Base-by-base conservation (phyloP, 2,888 invertebrate genomes). In the Sphinx pinastri region DNA sequence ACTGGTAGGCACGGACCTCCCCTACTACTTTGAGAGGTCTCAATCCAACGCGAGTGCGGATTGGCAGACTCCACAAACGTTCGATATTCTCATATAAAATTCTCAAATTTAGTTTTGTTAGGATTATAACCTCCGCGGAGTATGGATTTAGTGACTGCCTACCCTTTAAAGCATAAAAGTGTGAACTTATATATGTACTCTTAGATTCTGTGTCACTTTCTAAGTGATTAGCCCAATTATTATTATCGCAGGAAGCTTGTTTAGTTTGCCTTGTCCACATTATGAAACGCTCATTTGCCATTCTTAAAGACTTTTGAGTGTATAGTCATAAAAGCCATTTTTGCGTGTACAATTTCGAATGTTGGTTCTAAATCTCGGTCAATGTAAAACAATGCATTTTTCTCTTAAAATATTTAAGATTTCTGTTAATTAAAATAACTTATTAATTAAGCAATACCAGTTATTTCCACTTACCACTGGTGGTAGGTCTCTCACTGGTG, bases 191-290 rank as follows among this genome's bases (percentile, higher is more conserved):
- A 11, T 47, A 49, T 49, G 49, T 49, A 49, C 51, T 12, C 52
- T n/a, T 1, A 38, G 25, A 25, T 11, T 60, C 11, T 11, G 47
- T 60, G 16, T 16, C 47, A 19, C 47, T 60, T 60, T 47, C 47
- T 12, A 67, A 54, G 67, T 45, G 55, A 68, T 55, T 68, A 55
- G 16, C 55, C 68, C 45, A 55, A 68, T 68, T 68, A 68, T 12
- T 55, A n/a, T 45, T 68, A 68, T 68, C 68, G 55, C 68, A 55
- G 55, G 68, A 68, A 68, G 68, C n/a, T 16, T 38, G 1, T 55
- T 31, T 68, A 13, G 31, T 54, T 13, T 45, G 12, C 47, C 8
- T 60, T 59, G 38, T 38, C 60, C 16, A 60, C n/a, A 10, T 47
- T 60, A 47, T 0, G 16, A 60, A 60, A 60, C 11, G 16, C 14